Conservation (phyloP, 2,797 vertebrate species). For the Bradypodion pumilum region DNA sequence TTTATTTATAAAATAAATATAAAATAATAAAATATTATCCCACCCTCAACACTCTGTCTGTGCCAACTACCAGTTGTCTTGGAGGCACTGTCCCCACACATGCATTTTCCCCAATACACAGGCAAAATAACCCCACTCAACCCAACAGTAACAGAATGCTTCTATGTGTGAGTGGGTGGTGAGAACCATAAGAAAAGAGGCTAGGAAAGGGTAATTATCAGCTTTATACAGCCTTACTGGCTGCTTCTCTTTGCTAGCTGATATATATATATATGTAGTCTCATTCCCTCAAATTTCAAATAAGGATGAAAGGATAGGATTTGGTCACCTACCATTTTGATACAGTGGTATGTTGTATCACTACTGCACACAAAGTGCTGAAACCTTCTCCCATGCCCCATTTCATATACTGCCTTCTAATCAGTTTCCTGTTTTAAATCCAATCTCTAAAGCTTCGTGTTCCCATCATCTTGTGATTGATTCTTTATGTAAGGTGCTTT, state of each 20-base stretch:
- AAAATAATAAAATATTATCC: too few species aligned
- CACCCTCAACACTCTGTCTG: too few species aligned
- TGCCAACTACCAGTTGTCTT: not conserved
- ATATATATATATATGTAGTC: too few species aligned
- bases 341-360: not conserved
- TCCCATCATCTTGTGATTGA: not conserved
- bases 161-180: not conserved
- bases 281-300: not conserved
- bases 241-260: too few species aligned
- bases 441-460: constrained; percentile 25
- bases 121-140: not conserved
- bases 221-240: too few species aligned
- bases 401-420: constrained; percentile 16
- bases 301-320: not conserved
- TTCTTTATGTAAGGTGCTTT: constrained; percentile 27
- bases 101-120: too few species aligned
- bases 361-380: not conserved
- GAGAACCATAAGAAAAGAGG: not conserved
- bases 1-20: too few species aligned
- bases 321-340: too few species aligned
- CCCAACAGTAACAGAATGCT: not conserved
- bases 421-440: constrained; percentile 14
- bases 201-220: not conserved
- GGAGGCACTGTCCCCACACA: too few species aligned
- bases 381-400: not conserved